Percentiles rank a stretch among this genome's conserved stretches.
phyloP scores from a whole-genome alignment of 37 sponge, comb jelly and placozoan species.

The Dysidea cf. avara region DNA sequence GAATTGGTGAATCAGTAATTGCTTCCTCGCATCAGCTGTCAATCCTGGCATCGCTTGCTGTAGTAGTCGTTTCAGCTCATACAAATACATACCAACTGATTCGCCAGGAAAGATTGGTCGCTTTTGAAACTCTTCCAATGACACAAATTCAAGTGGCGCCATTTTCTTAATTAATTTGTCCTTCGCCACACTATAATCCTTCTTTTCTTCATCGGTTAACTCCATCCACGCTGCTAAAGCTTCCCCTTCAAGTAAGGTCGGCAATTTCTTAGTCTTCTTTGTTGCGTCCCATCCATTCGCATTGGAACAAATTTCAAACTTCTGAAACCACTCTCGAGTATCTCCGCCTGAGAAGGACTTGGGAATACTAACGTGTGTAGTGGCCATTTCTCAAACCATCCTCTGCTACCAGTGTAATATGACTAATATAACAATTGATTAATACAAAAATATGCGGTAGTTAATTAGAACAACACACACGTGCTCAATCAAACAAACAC shows the following conservation, averaged over 20 bases:
- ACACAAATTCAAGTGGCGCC: neutral
- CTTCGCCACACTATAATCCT: neutral
- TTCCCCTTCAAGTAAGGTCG: neutral
- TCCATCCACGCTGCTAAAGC: neutral
- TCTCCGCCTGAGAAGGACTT: neutral
- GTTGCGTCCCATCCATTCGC: neutral
- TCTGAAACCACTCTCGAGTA: neutral
- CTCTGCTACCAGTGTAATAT: slow-evolving; percentile 5
- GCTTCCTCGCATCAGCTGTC: too few relatives aligned
- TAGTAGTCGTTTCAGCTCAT: too few relatives aligned
- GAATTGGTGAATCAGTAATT: neutral
- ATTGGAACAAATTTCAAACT: neutral
- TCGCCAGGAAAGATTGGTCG: neutral
- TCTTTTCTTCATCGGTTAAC: neutral
- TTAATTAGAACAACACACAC: too few relatives aligned
- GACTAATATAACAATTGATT: too few relatives aligned
- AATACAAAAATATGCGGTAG: too few relatives aligned
- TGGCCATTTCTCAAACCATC: neutral
- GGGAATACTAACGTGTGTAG: neutral
- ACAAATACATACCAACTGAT: neutral
- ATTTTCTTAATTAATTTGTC: neutral
- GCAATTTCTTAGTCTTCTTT: neutral
- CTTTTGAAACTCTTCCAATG: neutral
- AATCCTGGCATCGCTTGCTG: too few relatives aligned
- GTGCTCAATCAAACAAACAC: too few relatives aligned